phyloP scores from a whole-genome alignment of 2,113 vertebrate genomes.

The Engystomops pustulosus region DNA sequence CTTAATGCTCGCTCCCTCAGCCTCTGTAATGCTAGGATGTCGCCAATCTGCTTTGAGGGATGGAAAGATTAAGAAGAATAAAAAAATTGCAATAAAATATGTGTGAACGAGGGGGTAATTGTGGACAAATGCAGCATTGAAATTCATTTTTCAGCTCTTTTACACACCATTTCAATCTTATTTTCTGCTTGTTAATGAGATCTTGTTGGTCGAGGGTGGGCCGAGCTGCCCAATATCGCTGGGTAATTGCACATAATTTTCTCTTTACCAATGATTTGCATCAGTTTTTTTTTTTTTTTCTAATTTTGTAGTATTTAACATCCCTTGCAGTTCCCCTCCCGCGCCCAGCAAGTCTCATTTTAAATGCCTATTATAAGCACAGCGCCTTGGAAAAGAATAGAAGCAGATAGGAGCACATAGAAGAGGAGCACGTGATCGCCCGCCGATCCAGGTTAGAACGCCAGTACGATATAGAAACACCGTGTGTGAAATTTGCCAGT shows the following conservation, averaged over 20 bases:
- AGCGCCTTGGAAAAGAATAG: slow-evolving; percentile 63
- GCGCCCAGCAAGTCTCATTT: slow-evolving; percentile 79
- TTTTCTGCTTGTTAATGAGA: slow-evolving; percentile 99
- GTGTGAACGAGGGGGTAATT: slow-evolving; percentile 99
- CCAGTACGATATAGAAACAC: background rate
- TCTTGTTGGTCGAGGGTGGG: slow-evolving; percentile 98
- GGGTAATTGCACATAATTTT: slow-evolving; percentile 99
- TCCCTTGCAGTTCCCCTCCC: slow-evolving; percentile 67
- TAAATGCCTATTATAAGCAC: slow-evolving; percentile 81
- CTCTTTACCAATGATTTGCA: slow-evolving; percentile 92
- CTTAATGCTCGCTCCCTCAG: slow-evolving; percentile 89
- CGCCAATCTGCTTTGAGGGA: slow-evolving; percentile 98
- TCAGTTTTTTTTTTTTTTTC: slow-evolving; percentile 77
- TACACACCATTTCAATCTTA: slow-evolving; percentile 99
- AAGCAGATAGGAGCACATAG: slow-evolving; percentile 63
- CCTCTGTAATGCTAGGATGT: slow-evolving; percentile 91
- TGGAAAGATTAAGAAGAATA: slow-evolving; percentile 92
- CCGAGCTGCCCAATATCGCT: slow-evolving; percentile 95
- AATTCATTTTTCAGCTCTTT: slow-evolving; percentile 99
- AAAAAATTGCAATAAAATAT: slow-evolving; percentile 95
- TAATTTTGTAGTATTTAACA: slow-evolving; percentile 84
- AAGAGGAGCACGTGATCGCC: background rate
- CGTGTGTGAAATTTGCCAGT: background rate
- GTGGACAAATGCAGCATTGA: slow-evolving; percentile 99
- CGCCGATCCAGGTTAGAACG: background rate